Base-by-base conservation (phyloP, 2,888 invertebrate species). In the Tridacna crocea region DNA sequence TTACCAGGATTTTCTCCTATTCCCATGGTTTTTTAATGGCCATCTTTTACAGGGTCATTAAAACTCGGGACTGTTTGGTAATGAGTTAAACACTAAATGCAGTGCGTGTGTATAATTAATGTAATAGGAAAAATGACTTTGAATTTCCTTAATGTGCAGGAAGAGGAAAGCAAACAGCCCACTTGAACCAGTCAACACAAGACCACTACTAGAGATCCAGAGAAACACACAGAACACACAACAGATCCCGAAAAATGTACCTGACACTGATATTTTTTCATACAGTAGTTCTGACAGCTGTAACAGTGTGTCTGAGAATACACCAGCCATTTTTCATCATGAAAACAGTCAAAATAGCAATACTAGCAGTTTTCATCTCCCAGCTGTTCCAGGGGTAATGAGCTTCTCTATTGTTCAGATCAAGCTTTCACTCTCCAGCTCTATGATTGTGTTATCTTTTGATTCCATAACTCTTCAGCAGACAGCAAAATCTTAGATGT, bases 241-340 rank as follows among this genome's bases (percentile, higher is more conserved):
- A 46, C 83, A 79, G 36, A 82, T 92, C 48, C 83, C 89, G 58
- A 84, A 89, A 36, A 91, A 90, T 60, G 85, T 92, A 72, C 79
- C 78, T 11, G 92, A 92, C 17, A 88, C 91, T 55, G 88, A 87
- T n/a, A 77, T 82, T 22, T 73, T 88, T 24, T 85, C 84, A 72
- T 87, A 82, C 61, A 85, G 66, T 63, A 87, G 79, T 68, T 75
- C 70, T 75, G 87, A 87, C n/a, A 88, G 87, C 63, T 79, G 77
- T 68, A 80, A 72, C 36, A 88, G 79, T 63, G 72, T 72, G 77
- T 55, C 80, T 8, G 79, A 82, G 46, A 88, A 88, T 63, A 85
- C 88, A 27, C 88, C 88, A 48, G 87, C 88, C 24, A 63, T 87
- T 12, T 74, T 82, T n/a, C 68, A 61, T 26, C 86, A 86, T 66